These are phyloP conservation scores for Gastracanthus pulcherrimus DNA, from an alignment of 2,888 invertebrate species.

Conservation along the genomic window DNA sequence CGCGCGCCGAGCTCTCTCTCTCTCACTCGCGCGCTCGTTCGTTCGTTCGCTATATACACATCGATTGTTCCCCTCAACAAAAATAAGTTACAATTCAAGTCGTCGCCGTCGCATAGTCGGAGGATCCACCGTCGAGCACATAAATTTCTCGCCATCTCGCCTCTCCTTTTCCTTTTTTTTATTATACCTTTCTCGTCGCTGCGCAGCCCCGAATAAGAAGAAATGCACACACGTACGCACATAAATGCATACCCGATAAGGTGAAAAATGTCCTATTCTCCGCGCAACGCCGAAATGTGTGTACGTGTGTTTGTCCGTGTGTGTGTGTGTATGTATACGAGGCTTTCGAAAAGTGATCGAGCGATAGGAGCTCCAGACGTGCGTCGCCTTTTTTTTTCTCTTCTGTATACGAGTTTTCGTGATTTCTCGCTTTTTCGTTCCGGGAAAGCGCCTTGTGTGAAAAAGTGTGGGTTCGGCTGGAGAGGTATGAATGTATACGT, in stretches of 20 bases:
- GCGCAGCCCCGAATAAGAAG: background rate
- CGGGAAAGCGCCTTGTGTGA: background rate
- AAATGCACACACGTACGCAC: background rate
- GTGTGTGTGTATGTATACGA: background rate
- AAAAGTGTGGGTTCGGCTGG: background rate
- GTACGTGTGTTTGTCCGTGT: too few species aligned
- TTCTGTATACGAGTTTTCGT: background rate
- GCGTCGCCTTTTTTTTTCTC: background rate
- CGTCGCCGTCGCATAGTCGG: slow-evolving; percentile 1
- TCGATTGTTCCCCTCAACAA: slow-evolving; percentile 34
- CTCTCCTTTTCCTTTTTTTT: too few species aligned
- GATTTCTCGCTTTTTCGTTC: background rate
- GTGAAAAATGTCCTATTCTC: slow-evolving; percentile 27
- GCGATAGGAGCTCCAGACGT: background rate
- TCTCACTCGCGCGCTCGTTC: background rate
- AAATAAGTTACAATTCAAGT: slow-evolving; percentile 36
- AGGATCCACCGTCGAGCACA: slow-evolving; percentile 21
- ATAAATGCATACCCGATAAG: slow-evolving; percentile 25
- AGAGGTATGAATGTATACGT: background rate
- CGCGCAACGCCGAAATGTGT: background rate
- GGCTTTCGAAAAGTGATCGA: background rate
- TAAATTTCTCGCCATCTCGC: too few species aligned
- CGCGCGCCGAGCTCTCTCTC: background rate
- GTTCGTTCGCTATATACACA: background rate
- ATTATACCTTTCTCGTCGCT: too few species aligned